Base-by-base conservation (phyloP, 35 echinoderm and acorn worm genomes). In the Eucidaris tribuloides region DNA sequence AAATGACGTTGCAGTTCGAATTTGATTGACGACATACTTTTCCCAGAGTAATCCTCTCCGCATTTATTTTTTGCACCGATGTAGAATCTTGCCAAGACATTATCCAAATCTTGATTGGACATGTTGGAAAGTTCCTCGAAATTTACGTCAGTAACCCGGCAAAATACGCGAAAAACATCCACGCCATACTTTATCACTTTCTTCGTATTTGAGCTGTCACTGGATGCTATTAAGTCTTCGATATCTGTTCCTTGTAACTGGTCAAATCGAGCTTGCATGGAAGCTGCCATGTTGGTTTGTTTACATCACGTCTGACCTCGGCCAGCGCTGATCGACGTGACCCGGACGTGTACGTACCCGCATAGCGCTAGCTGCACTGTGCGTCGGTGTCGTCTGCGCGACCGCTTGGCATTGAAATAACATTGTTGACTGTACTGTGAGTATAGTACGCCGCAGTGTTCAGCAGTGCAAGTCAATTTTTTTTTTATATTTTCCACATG, bases 1-100 rank as follows among this genome's bases (percentile, higher is more conserved):
- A 48, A 46, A 29, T 78, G 74, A 20, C 74, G 37, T 46, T 78
- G 74, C 33, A 78, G 74, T 46, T 42, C 74, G 31, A 44, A 78
- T 46, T 42, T 78, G 35, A 78, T 78, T 49, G 74, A 78, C 1
- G n/a, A 27, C 42, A 78, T 49, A 2, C 33, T 41, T 46, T 78
- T 78, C 43, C 42, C 42, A 43, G 36, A 27, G 43, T 78, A 78
- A 35, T 41, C 33, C 42, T 41, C 41, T 43, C 74, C 42, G 19
- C n/a, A 0, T 44, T 46, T 44, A 3, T 46, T 27, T 78, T 43
- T 41, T 28, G 43, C 74, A 58, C 0, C 55, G 29, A 7, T 58
- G 55, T 58, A 58, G 55, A 58, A 58, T 58, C 55, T 58, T 27
- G 4, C 55, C 55, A 58, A 58, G 29, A 58, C 55, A 2, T 27